A percentile compares a stretch with the other conserved stretches of the same genome.
Evolutionary conservation across 2,888 invertebrate species (phyloP).

Genomic region (Xylota sylvarum): DNA sequence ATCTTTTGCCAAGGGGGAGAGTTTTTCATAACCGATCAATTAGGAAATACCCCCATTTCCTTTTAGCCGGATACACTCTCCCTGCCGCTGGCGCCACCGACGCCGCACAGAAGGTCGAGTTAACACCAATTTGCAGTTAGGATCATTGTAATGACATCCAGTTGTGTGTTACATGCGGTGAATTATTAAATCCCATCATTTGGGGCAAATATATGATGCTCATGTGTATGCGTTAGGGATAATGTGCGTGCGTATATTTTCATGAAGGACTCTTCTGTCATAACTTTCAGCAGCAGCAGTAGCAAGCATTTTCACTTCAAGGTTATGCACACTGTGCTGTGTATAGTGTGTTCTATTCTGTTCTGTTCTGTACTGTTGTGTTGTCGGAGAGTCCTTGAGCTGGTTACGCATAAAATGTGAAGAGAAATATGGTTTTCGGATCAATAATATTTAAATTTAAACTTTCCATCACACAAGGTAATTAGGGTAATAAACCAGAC

Average conservation of each 20-base stretch:
- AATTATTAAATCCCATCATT: slow-evolving; percentile 67
- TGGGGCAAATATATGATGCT: slow-evolving; percentile 26
- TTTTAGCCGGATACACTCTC: slow-evolving; percentile 2
- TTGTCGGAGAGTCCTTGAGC: slow-evolving; percentile 17
- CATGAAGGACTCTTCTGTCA: slow-evolving; percentile 46
- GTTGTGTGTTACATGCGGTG: slow-evolving; percentile 44
- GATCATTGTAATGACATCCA: slow-evolving; percentile 52
- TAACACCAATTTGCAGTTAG: slow-evolving; percentile 51
- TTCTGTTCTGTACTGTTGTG: no score
- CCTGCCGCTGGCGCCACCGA: not conserved
- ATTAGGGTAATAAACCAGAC: slow-evolving; percentile 21
- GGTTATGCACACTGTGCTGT: slow-evolving; percentile 2
- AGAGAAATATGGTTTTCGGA: slow-evolving; percentile 13
- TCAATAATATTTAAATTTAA: slow-evolving; percentile 42
- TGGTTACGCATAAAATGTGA: slow-evolving; percentile 29
- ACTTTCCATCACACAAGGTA: not conserved
- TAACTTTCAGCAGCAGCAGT: slow-evolving; percentile 22
- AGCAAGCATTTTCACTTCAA: slow-evolving; percentile 26
- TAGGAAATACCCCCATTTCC: slow-evolving; percentile 48
- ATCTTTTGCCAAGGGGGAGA: not conserved
- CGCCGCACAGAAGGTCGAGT: slow-evolving; percentile 4
- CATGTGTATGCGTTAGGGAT: not conserved
- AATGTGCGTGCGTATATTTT: slow-evolving; percentile 40
- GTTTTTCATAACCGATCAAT: slow-evolving; percentile 40
- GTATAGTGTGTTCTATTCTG: no score